Base-by-base conservation (phyloP, 2,113 vertebrate genomes). In the Peromyscus leucopus region DNA sequence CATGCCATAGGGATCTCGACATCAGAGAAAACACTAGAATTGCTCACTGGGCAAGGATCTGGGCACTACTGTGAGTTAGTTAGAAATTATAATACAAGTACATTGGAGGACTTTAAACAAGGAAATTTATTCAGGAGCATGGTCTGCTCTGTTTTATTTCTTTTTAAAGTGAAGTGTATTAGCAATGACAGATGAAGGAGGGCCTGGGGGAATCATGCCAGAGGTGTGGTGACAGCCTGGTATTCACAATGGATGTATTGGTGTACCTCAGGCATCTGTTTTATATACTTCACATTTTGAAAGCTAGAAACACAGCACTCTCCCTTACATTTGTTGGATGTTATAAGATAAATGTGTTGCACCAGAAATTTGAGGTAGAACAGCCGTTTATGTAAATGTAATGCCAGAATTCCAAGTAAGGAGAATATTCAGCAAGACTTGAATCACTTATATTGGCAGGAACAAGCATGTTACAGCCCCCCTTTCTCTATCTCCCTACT, bases 1-100 rank as follows among this genome's bases (percentile, higher is more conserved):
- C 97, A 98, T 98, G 89, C 97, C 98, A 98, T 93, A 98, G 98
- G 98, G 98, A 84, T 91, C 97, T 74, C 57, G 79, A 96, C 76
- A 76, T 89, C 96, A 98, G 91, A 92, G 94, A 98, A 98, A 98
- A 98, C 96, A 98, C 97, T 98, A 75, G 39, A 97, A 86, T 59
- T 94, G 93, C 71, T 98, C 96, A 97, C 83, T 96, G 96, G 98
- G 93, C 96, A 90, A 75, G 55, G 83, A 91, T 96, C 92, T 42
- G 93, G 69, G 48, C 69, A 72, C 46, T 79, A 55, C 9, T 39
- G 51, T 55, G 28, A 97, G 48, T 88, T 95, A 97, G 71, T 97
- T 97, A 94, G 96, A 75, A 98, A 93, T 98, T 98, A 98, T 97
- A 98, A 98, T 91, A 48, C 51, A 39, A 96, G 76, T 90, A 93